Conservation (phyloP, 2,888 invertebrate genomes). For the Microplitis manilae region DNA sequence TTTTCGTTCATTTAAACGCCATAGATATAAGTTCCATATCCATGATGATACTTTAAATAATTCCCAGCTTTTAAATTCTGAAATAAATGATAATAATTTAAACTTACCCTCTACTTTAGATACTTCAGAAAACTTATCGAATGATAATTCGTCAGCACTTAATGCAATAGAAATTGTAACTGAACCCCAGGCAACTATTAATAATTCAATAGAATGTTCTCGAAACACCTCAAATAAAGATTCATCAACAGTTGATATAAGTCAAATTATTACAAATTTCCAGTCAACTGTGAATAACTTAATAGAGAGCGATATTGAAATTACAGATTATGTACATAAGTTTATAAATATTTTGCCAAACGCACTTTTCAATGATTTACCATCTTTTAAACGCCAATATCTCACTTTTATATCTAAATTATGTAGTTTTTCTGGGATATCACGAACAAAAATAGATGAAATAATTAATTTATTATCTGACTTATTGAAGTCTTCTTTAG, state of each 20-base stretch:
- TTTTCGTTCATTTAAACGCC: conserved; percentile 32
- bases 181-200: too few relatives aligned
- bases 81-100: background rate
- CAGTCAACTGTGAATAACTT: background rate
- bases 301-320: background rate
- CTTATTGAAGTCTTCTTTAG: background rate
- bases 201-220: too few relatives aligned
- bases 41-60: background rate
- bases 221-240: background rate
- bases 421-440: conserved; percentile 11
- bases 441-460: conserved; percentile 3
- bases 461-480: background rate
- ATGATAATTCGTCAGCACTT: too few relatives aligned
- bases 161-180: too few relatives aligned
- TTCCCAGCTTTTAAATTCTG: background rate
- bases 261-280: background rate
- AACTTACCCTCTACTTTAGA: background rate
- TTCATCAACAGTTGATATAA: background rate
- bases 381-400: background rate
- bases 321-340: background rate
- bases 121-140: background rate
- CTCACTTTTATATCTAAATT: conserved; percentile 14
- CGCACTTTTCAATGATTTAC: background rate
- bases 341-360: background rate
- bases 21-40: conserved; percentile 12